phyloP scores from a whole-genome alignment of 2,113 vertebrate genomes.

The Mionectes macconnelli region DNA sequence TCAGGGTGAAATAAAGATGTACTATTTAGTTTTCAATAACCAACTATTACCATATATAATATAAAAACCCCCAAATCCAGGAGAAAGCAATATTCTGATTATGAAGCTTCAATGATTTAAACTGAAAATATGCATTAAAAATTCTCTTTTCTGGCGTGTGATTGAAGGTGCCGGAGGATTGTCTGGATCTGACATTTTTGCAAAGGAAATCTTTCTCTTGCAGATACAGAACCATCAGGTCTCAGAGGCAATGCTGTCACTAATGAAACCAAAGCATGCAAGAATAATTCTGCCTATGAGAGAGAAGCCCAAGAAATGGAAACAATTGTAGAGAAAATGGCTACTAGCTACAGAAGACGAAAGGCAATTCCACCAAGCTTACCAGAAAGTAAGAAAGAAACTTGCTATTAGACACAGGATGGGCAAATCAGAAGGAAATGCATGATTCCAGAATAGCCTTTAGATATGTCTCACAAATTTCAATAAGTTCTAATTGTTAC shows the following conservation, averaged over 20 bases:
- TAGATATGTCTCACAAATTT: neutral
- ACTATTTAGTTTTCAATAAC: neutral
- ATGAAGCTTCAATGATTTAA: neutral
- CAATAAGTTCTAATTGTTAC: neutral
- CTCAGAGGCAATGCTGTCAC: neutral
- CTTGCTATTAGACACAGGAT: neutral
- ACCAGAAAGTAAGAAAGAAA: neutral
- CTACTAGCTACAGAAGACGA: neutral
- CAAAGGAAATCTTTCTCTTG: neutral
- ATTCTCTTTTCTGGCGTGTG: neutral
- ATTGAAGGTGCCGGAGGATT: neutral
- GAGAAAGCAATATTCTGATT: neutral
- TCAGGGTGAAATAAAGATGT: neutral
- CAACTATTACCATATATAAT: neutral
- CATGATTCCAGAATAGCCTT: neutral
- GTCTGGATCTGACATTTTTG: neutral
- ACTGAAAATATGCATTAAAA: neutral
- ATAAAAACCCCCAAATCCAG: fast-evolving
- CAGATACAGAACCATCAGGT: neutral
- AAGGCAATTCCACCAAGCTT: neutral
- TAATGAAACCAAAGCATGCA: neutral
- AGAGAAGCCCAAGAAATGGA: neutral
- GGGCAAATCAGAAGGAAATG: neutral
- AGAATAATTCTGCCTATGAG: neutral
- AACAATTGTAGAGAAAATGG: neutral